Percentiles rank a stretch among this genome's conserved stretches.
Conservation (phyloP, 2,888 invertebrate genomes). For the Apeira syringaria region DNA sequence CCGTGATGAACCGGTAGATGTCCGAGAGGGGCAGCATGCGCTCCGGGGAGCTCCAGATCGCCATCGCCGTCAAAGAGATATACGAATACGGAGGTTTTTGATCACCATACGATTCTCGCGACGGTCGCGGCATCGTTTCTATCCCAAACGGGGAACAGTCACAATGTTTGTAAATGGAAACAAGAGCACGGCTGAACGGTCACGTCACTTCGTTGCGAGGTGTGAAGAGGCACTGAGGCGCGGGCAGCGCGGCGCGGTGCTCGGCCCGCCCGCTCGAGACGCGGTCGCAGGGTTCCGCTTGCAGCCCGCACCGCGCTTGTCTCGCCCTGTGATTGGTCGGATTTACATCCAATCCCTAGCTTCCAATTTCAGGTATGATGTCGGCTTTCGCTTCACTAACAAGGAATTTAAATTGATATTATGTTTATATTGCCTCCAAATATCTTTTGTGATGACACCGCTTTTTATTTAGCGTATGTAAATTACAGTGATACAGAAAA, state of each 20-base stretch:
- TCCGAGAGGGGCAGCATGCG: constrained; percentile 93
- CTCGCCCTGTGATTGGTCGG: constrained; percentile 51
- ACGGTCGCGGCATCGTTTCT: constrained; percentile 95
- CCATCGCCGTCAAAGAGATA: constrained; percentile 99
- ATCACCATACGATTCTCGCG: constrained; percentile 98
- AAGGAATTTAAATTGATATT: constrained; percentile 84
- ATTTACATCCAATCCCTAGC: constrained; percentile 51
- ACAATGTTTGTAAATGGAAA: constrained; percentile 36
- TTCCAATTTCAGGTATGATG: constrained; percentile 75
- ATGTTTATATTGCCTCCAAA: constrained; percentile 84
- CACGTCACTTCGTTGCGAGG: constrained; percentile 73
- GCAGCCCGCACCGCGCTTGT: constrained; percentile 21
- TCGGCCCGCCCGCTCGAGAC: constrained; percentile 50
- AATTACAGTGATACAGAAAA: constrained; percentile 80
- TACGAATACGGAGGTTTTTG: constrained; percentile 99
- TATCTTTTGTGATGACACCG: constrained; percentile 84
- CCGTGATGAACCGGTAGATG: constrained; percentile 92
- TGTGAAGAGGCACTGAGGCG: constrained; percentile 77
- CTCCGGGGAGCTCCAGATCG: constrained; percentile 98
- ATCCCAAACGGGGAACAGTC: constrained; percentile 34
- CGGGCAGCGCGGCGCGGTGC: constrained; percentile 45
- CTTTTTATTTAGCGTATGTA: constrained; percentile 83
- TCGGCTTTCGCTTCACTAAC: constrained; percentile 83
- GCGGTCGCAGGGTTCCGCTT: constrained; percentile 43
- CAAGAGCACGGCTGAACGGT: constrained; percentile 50